Evolutionary conservation across 2,113 vertebrate genomes (phyloP), one percentile per base, ranked within the genome.

Genomic region (Paratilapia polleni): DNA sequence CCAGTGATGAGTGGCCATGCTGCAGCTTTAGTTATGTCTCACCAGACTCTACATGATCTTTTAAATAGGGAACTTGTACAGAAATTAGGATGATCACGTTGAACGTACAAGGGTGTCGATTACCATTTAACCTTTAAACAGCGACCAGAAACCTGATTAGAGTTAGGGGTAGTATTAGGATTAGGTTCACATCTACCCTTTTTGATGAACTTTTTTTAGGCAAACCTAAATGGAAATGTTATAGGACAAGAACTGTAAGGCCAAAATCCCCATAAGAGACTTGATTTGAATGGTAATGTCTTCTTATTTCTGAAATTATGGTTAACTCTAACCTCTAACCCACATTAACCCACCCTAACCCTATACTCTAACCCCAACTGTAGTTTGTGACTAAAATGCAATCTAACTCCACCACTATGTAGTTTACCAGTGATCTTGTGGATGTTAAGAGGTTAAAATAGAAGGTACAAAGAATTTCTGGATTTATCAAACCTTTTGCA

Each of bases 1-100:
- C 13, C 62, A 81, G 17, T 87, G 58, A 77, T 70, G 56, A 70
- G 58, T 78, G 70, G 41, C 80, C 61, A 26, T 3, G 47, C n/a
- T 59, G 59, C 56, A 70, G 68, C 36, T 80, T 52, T 52, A 20
- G 28, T 73, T 52, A n/a, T 52, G 47, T 77, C 26, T 15, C 8
- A 57, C 43, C n/a, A 58, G 15, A 76, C 34, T 31, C 47, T 9
- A 52, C 43, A 31, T 31, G 66, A 73, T 83, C 26, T 2, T 26
- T 38, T 10, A 49, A 77, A 60, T 59, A 49, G 36, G n/a, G 60
- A 58, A 26, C 38, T 62, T 60, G 15, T 20, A 43, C 17, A 73
- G 41, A 57, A 78, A 74, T 73, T 34, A 24, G 38, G 63, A 66
- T 47, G 24, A 41, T 41, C 6, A 24, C 14, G 43, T 68, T 8